Conservation (phyloP, 2,888 invertebrate genomes). For the Rhopalosiphum nymphaeae region DNA sequence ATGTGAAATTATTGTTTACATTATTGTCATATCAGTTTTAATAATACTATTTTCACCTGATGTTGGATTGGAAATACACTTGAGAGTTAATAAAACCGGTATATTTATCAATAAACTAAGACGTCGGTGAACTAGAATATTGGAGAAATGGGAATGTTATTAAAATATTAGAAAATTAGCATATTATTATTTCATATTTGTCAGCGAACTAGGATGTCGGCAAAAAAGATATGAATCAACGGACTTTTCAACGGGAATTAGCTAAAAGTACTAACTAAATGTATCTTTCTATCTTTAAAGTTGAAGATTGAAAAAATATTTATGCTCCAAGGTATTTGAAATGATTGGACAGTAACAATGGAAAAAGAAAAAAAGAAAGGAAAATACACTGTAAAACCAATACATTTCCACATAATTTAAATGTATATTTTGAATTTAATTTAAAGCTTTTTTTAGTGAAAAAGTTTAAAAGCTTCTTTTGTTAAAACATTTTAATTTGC, state of each 20-base stretch:
- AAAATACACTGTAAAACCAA: background rate
- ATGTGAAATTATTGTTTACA: too few relatives aligned
- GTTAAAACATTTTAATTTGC: background rate
- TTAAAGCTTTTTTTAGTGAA: background rate
- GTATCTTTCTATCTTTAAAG: background rate
- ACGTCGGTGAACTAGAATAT: too few relatives aligned
- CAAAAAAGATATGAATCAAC: too few relatives aligned
- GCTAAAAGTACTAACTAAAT: background rate
- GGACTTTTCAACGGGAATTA: background rate
- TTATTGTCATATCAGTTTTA: too few relatives aligned
- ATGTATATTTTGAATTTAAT: background rate
- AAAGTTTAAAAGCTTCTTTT: slow-evolving; percentile 2
- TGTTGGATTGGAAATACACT: too few relatives aligned
- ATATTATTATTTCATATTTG: too few relatives aligned
- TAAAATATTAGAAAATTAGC: too few relatives aligned
- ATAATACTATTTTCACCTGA: too few relatives aligned
- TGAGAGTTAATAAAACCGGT: too few relatives aligned
- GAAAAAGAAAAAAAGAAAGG: background rate
- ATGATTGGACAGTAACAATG: background rate
- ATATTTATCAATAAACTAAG: too few relatives aligned
- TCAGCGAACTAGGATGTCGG: too few relatives aligned
- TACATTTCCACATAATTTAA: background rate
- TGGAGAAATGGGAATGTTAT: too few relatives aligned
- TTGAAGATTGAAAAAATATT: background rate
- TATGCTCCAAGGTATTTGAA: background rate